Evolutionary conservation across 2,888 invertebrate genomes (phyloP).

Genomic region (Pseudanteris insignis): DNA sequence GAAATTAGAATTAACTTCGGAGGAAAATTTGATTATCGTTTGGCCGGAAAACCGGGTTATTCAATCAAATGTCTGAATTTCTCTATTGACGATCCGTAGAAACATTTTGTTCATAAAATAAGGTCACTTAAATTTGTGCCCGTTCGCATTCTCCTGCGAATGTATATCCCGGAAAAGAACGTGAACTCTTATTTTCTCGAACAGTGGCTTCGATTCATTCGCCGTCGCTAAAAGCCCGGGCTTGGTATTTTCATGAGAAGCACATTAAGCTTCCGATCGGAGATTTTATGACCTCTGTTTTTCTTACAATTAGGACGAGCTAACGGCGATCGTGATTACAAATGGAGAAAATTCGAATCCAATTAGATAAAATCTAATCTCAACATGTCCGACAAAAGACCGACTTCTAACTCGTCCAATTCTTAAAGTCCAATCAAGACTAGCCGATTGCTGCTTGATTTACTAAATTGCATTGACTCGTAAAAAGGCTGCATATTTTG

Average conservation of each 20-base stretch:
- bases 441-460: neutral
- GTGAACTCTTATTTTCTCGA: conserved; percentile 2
- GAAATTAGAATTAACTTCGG: neutral
- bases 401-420: neutral
- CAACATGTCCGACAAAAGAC: neutral
- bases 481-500: neutral
- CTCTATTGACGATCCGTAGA: neutral
- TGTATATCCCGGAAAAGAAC: neutral
- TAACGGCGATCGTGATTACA: neutral
- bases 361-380: too few relatives aligned
- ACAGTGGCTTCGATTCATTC: conserved; percentile 1
- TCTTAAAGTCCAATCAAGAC: neutral
- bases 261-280: neutral
- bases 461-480: neutral
- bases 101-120: conserved; percentile 2
- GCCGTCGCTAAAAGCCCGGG: neutral
- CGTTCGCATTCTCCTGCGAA: neutral
- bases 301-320: neutral
- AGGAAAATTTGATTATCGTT: neutral
- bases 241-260: neutral
- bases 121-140: conserved; percentile 6
- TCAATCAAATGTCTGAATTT: conserved; percentile 2
- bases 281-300: neutral
- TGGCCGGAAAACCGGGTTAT: neutral
- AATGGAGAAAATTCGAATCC: too few relatives aligned